Conservation (phyloP, 2,888 invertebrate genomes). For the Ecdyonurus torrentis region DNA sequence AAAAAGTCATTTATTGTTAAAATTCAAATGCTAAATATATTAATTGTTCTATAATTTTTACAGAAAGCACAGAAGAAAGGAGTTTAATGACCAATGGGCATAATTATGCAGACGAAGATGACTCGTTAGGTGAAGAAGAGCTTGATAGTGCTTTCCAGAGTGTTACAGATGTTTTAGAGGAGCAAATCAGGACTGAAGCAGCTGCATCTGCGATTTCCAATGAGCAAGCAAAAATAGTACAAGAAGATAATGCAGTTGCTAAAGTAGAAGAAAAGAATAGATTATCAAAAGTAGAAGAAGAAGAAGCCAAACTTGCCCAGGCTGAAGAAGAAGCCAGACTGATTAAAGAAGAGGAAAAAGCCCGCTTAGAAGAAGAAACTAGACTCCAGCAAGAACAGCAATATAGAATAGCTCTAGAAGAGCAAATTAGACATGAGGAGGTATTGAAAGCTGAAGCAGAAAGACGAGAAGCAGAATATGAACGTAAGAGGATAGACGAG, state of each 20-base stretch:
- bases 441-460: background rate
- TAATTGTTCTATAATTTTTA: too few species aligned
- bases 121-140: background rate
- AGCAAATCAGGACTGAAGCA: background rate
- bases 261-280: too few species aligned
- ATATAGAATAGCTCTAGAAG: background rate
- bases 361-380: too few species aligned
- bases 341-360: too few species aligned
- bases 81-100: background rate
- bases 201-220: too few species aligned
- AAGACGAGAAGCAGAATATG: background rate
- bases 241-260: too few species aligned
- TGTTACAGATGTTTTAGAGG: constrained; percentile 9
- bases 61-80: background rate
- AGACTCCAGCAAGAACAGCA: background rate
- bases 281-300: too few species aligned
- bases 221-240: too few species aligned
- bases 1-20: too few species aligned
- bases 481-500: background rate
- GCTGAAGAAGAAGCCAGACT: background rate
- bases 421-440: background rate
- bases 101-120: background rate
- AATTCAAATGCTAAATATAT: too few species aligned
- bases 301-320: background rate
- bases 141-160: constrained; percentile 9